Conservation (phyloP, 2,888 invertebrate genomes). For the Aromia moschata region DNA sequence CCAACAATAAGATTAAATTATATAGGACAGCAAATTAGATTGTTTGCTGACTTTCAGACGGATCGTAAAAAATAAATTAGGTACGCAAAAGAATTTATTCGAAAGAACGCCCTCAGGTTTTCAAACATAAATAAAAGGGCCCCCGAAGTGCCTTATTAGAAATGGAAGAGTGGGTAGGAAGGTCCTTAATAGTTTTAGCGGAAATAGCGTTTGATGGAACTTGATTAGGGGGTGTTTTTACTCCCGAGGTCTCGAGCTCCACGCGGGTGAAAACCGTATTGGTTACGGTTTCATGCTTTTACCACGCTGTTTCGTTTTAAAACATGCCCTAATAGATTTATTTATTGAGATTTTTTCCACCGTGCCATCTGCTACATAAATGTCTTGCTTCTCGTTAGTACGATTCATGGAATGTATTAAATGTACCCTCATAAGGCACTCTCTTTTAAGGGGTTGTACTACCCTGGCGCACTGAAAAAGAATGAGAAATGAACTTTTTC, state of each 20-base stretch:
- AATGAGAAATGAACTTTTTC: too few relatives aligned
- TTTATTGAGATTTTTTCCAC: conserved; percentile 30
- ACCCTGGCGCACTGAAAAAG: too few relatives aligned
- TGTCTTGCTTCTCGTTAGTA: not conserved
- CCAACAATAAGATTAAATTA: too few relatives aligned
- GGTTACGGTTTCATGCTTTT: conserved; percentile 45
- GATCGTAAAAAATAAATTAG: not conserved
- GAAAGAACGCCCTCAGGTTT: not conserved
- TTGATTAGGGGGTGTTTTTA: conserved; percentile 34
- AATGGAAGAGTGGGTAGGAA: conserved; percentile 25
- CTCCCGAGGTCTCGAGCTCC: conserved; percentile 4
- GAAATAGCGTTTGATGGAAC: conserved; percentile 32
- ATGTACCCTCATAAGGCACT: too few relatives aligned
- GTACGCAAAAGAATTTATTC: not conserved
- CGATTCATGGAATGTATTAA: not conserved
- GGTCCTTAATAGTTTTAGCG: conserved; percentile 34
- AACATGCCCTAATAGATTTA: conserved; percentile 31
- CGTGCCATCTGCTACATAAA: conserved; percentile 21
- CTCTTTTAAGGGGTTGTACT: too few relatives aligned
- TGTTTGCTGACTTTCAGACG: not conserved
- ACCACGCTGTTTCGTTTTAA: conserved; percentile 27
- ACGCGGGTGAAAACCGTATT: conserved; percentile 43
- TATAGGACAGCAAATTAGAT: not conserved
- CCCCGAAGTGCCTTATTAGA: conserved; percentile 25
- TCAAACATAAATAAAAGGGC: conserved; percentile 7